Percentiles rank a stretch among this genome's conserved stretches.
These are phyloP conservation scores for Ophonus ardosiacus DNA, from an alignment of 2,888 invertebrate genomes.

Conservation along the genomic window DNA sequence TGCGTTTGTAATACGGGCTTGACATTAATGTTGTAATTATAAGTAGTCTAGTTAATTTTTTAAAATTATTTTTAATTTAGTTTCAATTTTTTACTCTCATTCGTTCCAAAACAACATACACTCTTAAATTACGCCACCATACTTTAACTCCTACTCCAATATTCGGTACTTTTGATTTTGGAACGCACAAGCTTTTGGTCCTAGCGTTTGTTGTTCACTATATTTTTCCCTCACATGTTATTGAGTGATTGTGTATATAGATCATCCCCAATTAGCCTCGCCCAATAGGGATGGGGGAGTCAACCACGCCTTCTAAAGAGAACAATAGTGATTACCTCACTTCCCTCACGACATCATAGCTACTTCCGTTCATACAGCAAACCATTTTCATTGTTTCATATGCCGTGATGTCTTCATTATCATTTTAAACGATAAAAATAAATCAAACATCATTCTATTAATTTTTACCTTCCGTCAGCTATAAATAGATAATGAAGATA, in stretches of 20 bases:
- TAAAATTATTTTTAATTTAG: too few relatives aligned
- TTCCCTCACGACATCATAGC: slow-evolving; percentile 67
- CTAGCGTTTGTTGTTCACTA: too few relatives aligned
- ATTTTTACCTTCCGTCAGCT: not conserved
- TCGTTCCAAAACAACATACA: too few relatives aligned
- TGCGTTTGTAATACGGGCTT: too few relatives aligned
- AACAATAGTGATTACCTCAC: slow-evolving; percentile 72
- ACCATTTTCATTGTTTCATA: not conserved
- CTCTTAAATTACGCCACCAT: too few relatives aligned
- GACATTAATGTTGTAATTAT: too few relatives aligned
- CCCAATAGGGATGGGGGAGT: not conserved
- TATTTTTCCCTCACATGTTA: not conserved
- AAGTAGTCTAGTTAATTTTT: too few relatives aligned
- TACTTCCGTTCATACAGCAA: slow-evolving; percentile 69
- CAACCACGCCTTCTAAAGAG: slow-evolving; percentile 68
- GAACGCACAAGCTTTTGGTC: too few relatives aligned
- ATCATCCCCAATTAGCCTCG: not conserved
- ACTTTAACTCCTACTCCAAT: too few relatives aligned
- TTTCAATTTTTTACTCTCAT: too few relatives aligned
- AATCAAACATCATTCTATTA: not conserved
- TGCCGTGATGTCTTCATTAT: not conserved
- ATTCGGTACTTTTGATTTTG: too few relatives aligned
- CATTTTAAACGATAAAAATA: not conserved
- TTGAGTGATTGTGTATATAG: not conserved
- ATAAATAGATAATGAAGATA: not conserved